phyloP scores from a whole-genome alignment of 2,888 invertebrate species.

The Laspeyria flexula region DNA sequence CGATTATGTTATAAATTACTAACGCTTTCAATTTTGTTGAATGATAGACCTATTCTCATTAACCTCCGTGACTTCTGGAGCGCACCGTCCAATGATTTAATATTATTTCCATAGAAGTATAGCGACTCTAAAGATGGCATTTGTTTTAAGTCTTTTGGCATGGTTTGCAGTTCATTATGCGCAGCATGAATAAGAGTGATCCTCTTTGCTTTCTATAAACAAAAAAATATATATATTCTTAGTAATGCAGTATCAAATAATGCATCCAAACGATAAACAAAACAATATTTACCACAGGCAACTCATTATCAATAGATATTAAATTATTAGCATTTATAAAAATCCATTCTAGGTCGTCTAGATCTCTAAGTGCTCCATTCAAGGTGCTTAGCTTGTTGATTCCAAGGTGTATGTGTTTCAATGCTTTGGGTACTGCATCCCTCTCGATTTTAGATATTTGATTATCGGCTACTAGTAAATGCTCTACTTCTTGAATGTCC shows the following conservation, averaged over 20 bases:
- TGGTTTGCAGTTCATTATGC: constrained; percentile 89
- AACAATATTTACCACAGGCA: constrained; percentile 87
- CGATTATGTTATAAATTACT: constrained; percentile 55
- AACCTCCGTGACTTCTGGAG: constrained; percentile 89
- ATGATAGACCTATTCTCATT: constrained; percentile 88
- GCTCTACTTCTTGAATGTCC: constrained; percentile 87
- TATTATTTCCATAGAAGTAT: constrained; percentile 90
- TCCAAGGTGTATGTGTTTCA: constrained; percentile 90
- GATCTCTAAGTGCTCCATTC: constrained; percentile 91
- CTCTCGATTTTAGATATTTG: constrained; percentile 90
- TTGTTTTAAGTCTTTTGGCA: constrained; percentile 90
- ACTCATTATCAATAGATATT: constrained; percentile 90
- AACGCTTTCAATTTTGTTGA: constrained; percentile 91
- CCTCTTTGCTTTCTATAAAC: constrained; percentile 85
- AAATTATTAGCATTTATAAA: constrained; percentile 92
- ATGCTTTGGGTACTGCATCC: constrained; percentile 89
- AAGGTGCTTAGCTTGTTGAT: constrained; percentile 90
- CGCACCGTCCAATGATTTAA: constrained; percentile 90
- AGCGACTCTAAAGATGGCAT: constrained; percentile 89
- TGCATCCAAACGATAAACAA: neutral
- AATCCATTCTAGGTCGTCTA: constrained; percentile 91
- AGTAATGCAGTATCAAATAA: neutral
- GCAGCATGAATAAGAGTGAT: constrained; percentile 90
- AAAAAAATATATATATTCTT: constrained; percentile 1
- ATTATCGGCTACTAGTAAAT: constrained; percentile 91